A percentile compares a stretch with the other conserved stretches of the same genome.
phyloP scores from a whole-genome alignment of 2,888 invertebrate genomes.

The Calameuta pallipes region DNA sequence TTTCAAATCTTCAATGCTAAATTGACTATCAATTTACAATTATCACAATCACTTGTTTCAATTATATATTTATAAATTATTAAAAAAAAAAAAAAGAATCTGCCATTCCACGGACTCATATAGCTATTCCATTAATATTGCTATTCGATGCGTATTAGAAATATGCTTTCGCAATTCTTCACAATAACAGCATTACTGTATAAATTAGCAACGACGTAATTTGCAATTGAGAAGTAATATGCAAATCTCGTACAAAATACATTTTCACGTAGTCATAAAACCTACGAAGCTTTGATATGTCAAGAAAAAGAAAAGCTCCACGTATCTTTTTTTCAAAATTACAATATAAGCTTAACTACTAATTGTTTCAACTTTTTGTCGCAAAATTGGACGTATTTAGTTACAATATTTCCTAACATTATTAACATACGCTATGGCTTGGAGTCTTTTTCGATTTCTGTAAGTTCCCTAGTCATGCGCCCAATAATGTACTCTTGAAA shows the following conservation, averaged over 20 bases:
- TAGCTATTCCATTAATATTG: background rate
- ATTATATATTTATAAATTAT: no score
- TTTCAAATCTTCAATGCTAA: no score
- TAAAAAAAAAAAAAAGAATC: background rate
- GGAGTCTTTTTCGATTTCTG: constrained; percentile 29
- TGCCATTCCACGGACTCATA: background rate
- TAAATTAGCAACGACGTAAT: background rate
- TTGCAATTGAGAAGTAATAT: background rate
- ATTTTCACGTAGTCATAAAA: background rate
- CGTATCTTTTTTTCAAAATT: no score
- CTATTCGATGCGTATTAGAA: background rate
- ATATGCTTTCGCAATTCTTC: background rate
- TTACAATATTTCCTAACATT: background rate
- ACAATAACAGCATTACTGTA: background rate
- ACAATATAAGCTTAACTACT: background rate
- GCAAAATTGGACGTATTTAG: background rate
- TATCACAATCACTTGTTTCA: no score
- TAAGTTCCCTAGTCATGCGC: constrained; percentile 40
- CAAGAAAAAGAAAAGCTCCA: background rate
- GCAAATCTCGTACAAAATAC: background rate
- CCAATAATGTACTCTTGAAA: background rate
- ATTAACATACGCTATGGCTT: background rate
- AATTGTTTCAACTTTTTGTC: background rate
- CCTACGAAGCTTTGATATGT: background rate
- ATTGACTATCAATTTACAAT: no score